Evolutionary conservation across 2,888 invertebrate species (phyloP).

Genomic region (Drosophila flavopinicola): DNA sequence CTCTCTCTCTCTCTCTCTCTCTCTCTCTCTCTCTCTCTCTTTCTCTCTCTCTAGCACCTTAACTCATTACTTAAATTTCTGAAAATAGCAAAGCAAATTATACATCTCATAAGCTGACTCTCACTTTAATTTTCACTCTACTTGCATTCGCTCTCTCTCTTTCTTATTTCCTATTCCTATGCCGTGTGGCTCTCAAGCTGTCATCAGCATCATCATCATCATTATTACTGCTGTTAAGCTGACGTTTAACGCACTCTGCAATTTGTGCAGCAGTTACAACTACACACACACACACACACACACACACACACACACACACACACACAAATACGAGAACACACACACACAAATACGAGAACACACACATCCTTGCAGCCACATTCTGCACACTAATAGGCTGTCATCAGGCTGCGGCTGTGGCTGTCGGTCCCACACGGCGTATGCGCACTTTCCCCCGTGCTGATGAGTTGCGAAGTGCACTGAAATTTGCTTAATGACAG

Average conservation of each 20-base stretch:
- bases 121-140: neutral
- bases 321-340: slow-evolving; percentile 8
- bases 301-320: slow-evolving; percentile 26
- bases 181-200: neutral
- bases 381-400: slow-evolving; percentile 48
- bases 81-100: slow-evolving; percentile 9
- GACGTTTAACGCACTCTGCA: slow-evolving; percentile 46
- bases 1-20: neutral
- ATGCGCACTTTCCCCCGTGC: slow-evolving; percentile 39
- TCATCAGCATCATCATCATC: slow-evolving; percentile 12
- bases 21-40: neutral
- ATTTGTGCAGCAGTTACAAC: slow-evolving; percentile 56
- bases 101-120: neutral
- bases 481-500: slow-evolving; percentile 36
- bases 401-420: slow-evolving; percentile 26
- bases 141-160: neutral
- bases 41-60: neutral
- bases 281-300: slow-evolving; percentile 25
- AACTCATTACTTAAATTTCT: neutral
- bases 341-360: slow-evolving; percentile 9
- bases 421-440: slow-evolving; percentile 22
- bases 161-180: too few relatives aligned
- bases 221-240: slow-evolving; percentile 26
- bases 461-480: slow-evolving; percentile 53
- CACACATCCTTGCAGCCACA: too few relatives aligned